Conservation (phyloP, 2,113 vertebrate genomes). For the Triplophysa dalaica region DNA sequence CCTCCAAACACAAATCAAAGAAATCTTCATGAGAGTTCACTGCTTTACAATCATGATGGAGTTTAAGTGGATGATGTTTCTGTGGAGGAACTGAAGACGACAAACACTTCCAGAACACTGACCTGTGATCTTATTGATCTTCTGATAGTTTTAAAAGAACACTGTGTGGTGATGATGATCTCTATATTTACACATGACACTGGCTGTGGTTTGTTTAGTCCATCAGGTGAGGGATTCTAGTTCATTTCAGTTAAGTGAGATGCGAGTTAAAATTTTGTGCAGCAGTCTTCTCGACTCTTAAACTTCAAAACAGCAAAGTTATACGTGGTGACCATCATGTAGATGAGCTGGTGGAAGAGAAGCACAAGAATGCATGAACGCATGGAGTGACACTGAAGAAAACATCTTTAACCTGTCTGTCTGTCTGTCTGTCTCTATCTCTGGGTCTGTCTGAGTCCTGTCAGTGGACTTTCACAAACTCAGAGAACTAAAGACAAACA, state of each 20-base stretch:
- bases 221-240: conserved; percentile 84
- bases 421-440: too few relatives aligned
- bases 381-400: conserved; percentile 53
- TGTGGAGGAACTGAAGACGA: background rate
- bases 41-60: too few relatives aligned
- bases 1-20: background rate
- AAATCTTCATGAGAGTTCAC: too few relatives aligned
- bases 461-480: background rate
- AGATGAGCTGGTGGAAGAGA: conserved; percentile 99
- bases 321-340: conserved; percentile 99
- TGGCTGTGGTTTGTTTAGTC: conserved; percentile 75
- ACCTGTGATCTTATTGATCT: background rate
- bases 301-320: conserved; percentile 99
- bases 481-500: background rate
- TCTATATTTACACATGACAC: conserved; percentile 88
- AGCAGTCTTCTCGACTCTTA: conserved; percentile 99
- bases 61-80: background rate
- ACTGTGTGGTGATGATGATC: conserved; percentile 54
- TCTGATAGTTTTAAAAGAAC: background rate
- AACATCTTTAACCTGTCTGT: background rate
- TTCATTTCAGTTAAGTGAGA: conserved; percentile 51
- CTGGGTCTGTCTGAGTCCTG: too few relatives aligned
- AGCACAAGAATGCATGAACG: conserved; percentile 79
- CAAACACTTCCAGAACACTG: background rate
- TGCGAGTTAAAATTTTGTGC: conserved; percentile 97